Evolutionary conservation across 2,797 vertebrate genomes (phyloP), one percentile per base, ranked within the genome.

Genomic region (Eleutherodactylus coqui): DNA sequence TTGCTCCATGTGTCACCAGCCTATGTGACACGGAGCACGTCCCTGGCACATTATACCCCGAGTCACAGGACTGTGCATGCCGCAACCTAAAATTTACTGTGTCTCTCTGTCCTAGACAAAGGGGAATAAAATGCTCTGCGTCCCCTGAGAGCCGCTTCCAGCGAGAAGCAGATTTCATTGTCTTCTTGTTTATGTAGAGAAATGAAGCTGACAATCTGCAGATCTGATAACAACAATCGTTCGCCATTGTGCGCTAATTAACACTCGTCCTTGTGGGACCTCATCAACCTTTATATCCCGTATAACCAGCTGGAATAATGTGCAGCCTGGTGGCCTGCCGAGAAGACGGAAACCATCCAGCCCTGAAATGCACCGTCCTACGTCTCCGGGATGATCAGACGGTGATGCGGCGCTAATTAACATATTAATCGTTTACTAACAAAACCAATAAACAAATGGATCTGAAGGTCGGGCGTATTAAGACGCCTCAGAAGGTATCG

Each of bases 201-300:
- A 67, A 49, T 69, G 62, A 4, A n/a, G 17, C 78, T 29, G 51
- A 45, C 45, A 67, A 27, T 41, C 51, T n/a, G 0, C 17, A 8
- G 4, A 34, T 53, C 32, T n/a, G 67, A 82, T 82, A 41, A 82
- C 21, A 43, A 11, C 32, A 21, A n/a, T n/a, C 17, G 6, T 13
- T 21, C 47, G 29, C 67, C 80, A 72, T 82, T 82, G 49, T 82
- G 34, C 34, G 8, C 29, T 27, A 72, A 72, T 82, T 55, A 82
- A 82, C 70, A 16, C 47, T 53, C 38, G 67, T 58, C 82, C 82
- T 75, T 83, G 80, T 21, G 49, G 49, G 80, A 82, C 64, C 62
- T 70, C 79, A 41, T 70, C 47, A 70, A 51, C 55, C 60, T 69
- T 69, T 81, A n/a, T 36, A 45, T 67, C 45, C 10, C 11, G 38